Conservation (phyloP, 2,797 vertebrate species). For the Tympanoctomys barrerae region DNA sequence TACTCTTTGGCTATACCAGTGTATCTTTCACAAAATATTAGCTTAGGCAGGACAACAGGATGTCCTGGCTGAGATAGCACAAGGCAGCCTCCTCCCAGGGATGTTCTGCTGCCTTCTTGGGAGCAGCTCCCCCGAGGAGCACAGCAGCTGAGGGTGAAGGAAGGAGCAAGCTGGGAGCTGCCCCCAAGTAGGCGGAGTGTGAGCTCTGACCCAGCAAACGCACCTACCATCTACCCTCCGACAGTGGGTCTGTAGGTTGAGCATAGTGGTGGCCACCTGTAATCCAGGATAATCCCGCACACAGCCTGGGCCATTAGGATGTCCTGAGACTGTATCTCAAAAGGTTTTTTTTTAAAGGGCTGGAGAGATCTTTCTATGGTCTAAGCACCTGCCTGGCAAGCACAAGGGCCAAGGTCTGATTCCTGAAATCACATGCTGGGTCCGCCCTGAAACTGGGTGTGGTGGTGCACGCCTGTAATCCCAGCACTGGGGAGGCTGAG, state of each 20-base stretch:
- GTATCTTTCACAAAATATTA: neutral
- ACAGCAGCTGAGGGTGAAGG: neutral
- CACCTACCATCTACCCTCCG: neutral
- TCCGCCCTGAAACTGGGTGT: too few relatives aligned
- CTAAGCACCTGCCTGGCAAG: too few relatives aligned
- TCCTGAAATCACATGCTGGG: too few relatives aligned
- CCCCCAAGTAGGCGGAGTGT: too few relatives aligned
- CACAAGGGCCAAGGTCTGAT: too few relatives aligned
- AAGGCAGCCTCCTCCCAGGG: neutral
- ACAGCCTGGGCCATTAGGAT: neutral
- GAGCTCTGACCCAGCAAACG: neutral
- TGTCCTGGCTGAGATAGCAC: neutral
- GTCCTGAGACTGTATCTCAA: neutral
- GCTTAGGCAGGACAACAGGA: neutral
- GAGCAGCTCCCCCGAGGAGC: neutral
- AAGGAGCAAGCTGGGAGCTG: neutral
- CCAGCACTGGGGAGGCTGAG: too few relatives aligned
- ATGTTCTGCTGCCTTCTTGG: neutral
- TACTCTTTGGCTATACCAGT: neutral
- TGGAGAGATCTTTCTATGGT: too few relatives aligned
- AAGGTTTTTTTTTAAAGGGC: neutral
- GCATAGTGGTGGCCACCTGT: too few relatives aligned
- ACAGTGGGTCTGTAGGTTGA: neutral
- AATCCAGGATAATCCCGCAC: neutral
- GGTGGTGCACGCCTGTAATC: too few relatives aligned